A percentile compares a stretch with the other conserved stretches of the same genome.
Evolutionary conservation across 30 jellyfish, hydroid and myxozoan species (phyloP).

Genomic region (Hydractinia symbiolongicarpus): DNA sequence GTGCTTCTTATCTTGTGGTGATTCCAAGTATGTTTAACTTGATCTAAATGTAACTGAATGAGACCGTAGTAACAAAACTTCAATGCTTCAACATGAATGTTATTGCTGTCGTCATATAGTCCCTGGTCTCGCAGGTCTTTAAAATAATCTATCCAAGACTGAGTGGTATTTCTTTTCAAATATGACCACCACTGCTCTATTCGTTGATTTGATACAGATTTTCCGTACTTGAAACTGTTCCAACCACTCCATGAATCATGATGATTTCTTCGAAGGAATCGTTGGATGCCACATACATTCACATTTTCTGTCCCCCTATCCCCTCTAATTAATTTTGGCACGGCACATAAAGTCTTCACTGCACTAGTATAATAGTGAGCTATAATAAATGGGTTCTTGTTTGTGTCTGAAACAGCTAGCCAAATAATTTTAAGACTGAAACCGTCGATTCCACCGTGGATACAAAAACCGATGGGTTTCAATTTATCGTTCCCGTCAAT

Average conservation of each 20-base stretch:
- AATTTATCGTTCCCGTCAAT: conserved; percentile 46
- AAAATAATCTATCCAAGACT: conserved; percentile 43
- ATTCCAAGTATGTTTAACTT: conserved; percentile 23
- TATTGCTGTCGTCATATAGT: conserved; percentile 1
- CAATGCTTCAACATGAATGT: conserved; percentile 26
- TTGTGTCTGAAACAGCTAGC: conserved; percentile 36
- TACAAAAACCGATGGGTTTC: conserved; percentile 46
- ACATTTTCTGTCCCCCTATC: conserved; percentile 53
- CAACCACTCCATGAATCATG: conserved; percentile 16
- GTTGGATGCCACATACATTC: conserved; percentile 35
- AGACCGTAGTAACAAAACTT: conserved; percentile 34
- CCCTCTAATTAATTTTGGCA: conserved; percentile 27
- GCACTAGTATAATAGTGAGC: conserved; percentile 29
- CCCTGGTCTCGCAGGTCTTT: conserved; percentile 36
- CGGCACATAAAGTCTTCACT: conserved; percentile 13
- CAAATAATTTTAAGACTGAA: conserved; percentile 48
- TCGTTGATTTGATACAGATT: conserved; percentile 38
- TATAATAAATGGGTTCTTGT: conserved; percentile 28
- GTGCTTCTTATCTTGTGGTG: conserved; percentile 6
- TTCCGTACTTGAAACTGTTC: conserved; percentile 25
- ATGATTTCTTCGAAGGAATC: conserved; percentile 30
- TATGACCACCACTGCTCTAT: conserved; percentile 54
- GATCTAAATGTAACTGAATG: conserved; percentile 36
- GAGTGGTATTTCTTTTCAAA: conserved; percentile 27
- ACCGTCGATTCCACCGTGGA: conserved; percentile 50